Evolutionary conservation across 2,113 vertebrate species (phyloP), one percentile per base, ranked within the genome.

Genomic region (Syngnathus typhle): DNA sequence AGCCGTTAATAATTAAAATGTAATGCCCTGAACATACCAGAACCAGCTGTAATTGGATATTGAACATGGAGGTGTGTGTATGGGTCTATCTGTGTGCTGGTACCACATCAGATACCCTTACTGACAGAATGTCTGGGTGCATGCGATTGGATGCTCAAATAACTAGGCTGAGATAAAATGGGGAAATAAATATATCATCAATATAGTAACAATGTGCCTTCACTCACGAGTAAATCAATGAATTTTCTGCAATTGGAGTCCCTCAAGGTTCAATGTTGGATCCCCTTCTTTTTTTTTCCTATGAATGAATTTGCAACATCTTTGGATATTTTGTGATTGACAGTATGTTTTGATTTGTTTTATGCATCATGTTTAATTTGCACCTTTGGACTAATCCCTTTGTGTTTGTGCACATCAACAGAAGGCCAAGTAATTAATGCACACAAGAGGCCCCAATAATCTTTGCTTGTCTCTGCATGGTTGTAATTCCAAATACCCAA

Each of bases 1-100:
- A 5, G 54, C 66, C 36, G 71, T 85, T 88, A 79, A 75, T 70
- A 71, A 79, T 85, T 82, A 88, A 88, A 87, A 86, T 87, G 87
- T 87, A 81, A 86, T 73, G 67, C 21, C 60, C 46, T 58, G 51
- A 68, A 61, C 76, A 68, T 71, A 72, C 77, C 73, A 65, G 82
- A 49, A 67, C 60, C 74, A 5, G n/a, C 72, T 75, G 87, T 84
- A 87, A 86, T 68, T 37, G 69, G 82, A 89, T 72, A 58, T 81
- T 8, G 56, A 56, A 54, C 12, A 15, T 46, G 46, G 71, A 82
- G 63, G 76, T 76, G 72, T 69, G 64, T 21, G 36, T 27, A 64
- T 19, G 23, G 21, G 32, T 56, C 55, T 41, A 49, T 59, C 54
- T 44, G 71, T 67, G 69, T 69, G 66, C 21, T 13, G 12, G 49